Evolutionary conservation across 1,140 invertebrate genomes (phyloP).

Genomic region (Drosophila repleta): DNA sequence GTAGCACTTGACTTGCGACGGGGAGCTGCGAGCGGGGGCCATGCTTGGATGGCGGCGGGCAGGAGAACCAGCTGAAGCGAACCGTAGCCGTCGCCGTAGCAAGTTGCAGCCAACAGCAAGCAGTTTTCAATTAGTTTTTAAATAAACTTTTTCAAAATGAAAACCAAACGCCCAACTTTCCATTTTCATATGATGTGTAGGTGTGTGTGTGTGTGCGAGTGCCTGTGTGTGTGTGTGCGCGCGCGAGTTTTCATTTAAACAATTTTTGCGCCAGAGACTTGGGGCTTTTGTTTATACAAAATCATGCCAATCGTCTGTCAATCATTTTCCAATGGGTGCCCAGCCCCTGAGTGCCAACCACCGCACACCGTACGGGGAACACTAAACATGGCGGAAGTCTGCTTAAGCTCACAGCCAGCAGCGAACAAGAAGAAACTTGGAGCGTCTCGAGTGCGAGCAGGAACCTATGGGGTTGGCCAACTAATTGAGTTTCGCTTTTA

Average conservation of each 20-base stretch:
- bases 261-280: constrained; percentile 51
- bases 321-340: constrained; percentile 75
- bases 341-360: constrained; percentile 10
- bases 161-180: constrained; percentile 55
- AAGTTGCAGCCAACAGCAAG: constrained; percentile 33
- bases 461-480: constrained; percentile 31
- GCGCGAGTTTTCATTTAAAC: constrained; percentile 48
- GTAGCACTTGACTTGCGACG: constrained; percentile 48
- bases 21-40: background rate
- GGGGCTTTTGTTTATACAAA: constrained; percentile 72
- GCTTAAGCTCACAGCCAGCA: constrained; percentile 71
- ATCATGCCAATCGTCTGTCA: constrained; percentile 83
- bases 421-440: background rate
- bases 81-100: constrained; percentile 15
- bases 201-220: constrained; percentile 34
- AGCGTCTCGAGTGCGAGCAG: constrained; percentile 2
- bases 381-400: constrained; percentile 76
- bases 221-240: constrained; percentile 15
- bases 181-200: constrained; percentile 53
- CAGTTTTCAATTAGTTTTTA: constrained; percentile 81
- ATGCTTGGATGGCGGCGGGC: constrained; percentile 13
- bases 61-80: constrained; percentile 27
- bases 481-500: constrained; percentile 75
- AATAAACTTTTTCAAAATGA: constrained; percentile 69
- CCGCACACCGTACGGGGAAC: background rate